phyloP scores from a whole-genome alignment of 2,888 invertebrate genomes.

The Rotaria socialis region DNA sequence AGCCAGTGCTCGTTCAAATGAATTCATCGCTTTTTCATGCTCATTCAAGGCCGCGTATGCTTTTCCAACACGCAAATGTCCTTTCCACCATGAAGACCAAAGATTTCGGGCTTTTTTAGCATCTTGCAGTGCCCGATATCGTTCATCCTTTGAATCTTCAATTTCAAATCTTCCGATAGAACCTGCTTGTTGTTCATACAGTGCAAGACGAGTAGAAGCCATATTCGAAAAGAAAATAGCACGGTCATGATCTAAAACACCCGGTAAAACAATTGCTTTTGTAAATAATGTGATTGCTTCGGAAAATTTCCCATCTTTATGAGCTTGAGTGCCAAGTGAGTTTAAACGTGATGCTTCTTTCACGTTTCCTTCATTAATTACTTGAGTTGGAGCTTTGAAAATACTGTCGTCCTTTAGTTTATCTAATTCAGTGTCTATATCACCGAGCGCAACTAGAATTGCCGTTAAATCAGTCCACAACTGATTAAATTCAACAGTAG shows the following conservation, averaged over 20 bases:
- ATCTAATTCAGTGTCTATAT: not conserved
- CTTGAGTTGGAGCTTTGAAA: not conserved
- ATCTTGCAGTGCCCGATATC: not conserved
- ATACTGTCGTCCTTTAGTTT: not conserved
- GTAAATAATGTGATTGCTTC: not conserved
- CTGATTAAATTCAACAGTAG: not conserved
- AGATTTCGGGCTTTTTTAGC: not conserved
- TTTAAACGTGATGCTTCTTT: not conserved
- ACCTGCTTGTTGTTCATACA: not conserved
- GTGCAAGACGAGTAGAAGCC: not conserved
- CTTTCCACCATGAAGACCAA: not conserved
- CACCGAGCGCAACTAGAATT: not conserved
- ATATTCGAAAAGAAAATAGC: not conserved
- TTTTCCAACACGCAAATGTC: not conserved
- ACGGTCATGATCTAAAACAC: not conserved
- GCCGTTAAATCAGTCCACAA: not conserved
- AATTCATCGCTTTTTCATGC: not conserved
- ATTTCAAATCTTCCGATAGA: rapidly evolving
- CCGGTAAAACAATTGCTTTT: not conserved
- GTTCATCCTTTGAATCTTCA: not conserved
- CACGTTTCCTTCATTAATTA: not conserved
- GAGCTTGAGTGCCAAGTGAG: not conserved
- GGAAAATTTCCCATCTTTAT: not conserved
- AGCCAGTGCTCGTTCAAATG: slow-evolving; percentile 21
- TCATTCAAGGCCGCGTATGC: not conserved